A percentile compares a stretch with the other conserved stretches of the same genome.
Evolutionary conservation across 2,888 invertebrate species (phyloP).

Genomic region (Malthinus seriepunctatus): DNA sequence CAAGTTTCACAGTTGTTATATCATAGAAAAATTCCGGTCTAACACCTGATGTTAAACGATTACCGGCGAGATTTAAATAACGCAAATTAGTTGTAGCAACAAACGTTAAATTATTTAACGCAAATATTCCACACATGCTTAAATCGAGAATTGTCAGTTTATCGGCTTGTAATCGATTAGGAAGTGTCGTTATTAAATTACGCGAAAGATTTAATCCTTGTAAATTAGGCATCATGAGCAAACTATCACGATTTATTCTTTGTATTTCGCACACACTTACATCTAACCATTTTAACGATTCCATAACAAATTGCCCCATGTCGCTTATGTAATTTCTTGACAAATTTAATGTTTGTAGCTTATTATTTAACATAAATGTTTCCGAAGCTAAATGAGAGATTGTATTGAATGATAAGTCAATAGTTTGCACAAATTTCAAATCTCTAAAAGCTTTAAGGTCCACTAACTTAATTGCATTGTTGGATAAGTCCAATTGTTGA

Average conservation of each 20-base stretch:
- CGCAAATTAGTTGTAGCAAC: slow-evolving; percentile 63
- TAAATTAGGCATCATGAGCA: slow-evolving; percentile 64
- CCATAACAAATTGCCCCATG: slow-evolving; percentile 62
- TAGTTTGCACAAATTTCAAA: slow-evolving; percentile 59
- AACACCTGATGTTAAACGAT: slow-evolving; percentile 69
- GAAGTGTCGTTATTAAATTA: slow-evolving; percentile 67
- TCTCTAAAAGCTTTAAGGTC: slow-evolving; percentile 65
- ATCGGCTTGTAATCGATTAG: slow-evolving; percentile 63
- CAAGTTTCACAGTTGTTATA: slow-evolving; percentile 62
- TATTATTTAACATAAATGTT: slow-evolving; percentile 63
- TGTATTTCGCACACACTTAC: slow-evolving; percentile 70
- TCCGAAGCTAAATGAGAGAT: slow-evolving; percentile 63
- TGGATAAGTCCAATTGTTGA: slow-evolving; percentile 66
- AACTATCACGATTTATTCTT: slow-evolving; percentile 59
- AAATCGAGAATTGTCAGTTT: slow-evolving; percentile 65
- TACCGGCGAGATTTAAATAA: slow-evolving; percentile 68
- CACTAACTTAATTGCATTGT: slow-evolving; percentile 66
- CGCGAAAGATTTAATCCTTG: slow-evolving; percentile 66
- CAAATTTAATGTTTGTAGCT: slow-evolving; percentile 64
- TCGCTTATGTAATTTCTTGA: slow-evolving; percentile 67
- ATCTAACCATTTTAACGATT: slow-evolving; percentile 62
- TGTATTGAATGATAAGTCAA: slow-evolving; percentile 74
- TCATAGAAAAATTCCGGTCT: slow-evolving; percentile 64
- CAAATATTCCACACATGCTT: slow-evolving; percentile 63
- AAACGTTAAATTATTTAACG: slow-evolving; percentile 66